Percentiles rank a stretch among this genome's conserved stretches.
Conservation (phyloP, 2,888 invertebrate genomes). For the Dendrolimus pini region DNA sequence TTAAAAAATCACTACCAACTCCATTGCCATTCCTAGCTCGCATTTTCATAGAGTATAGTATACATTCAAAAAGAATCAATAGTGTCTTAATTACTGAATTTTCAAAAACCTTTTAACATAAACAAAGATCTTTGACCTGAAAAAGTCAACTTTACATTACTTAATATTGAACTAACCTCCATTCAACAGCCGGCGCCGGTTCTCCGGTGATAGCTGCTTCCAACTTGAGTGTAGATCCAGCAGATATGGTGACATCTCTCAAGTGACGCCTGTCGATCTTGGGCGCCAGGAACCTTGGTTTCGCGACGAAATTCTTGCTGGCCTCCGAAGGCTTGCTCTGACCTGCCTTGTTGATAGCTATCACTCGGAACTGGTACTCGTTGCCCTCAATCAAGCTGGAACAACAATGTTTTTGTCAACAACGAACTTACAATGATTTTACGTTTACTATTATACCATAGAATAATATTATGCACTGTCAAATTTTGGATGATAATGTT, state of each 20-base stretch:
- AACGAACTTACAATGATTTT: background rate
- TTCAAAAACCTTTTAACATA: no score
- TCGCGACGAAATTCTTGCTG: conserved; percentile 90
- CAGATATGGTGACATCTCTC: conserved; percentile 92
- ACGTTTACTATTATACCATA: no score
- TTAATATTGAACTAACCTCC: conserved; percentile 72
- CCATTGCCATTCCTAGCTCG: no score
- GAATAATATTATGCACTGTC: no score
- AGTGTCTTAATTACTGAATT: no score
- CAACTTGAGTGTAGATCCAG: conserved; percentile 94
- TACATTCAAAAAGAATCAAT: no score
- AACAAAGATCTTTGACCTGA: no score
- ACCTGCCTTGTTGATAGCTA: conserved; percentile 97
- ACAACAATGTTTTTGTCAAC: background rate
- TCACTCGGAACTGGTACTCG: conserved; percentile 97
- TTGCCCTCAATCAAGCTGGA: conserved; percentile 90
- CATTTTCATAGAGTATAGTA: no score
- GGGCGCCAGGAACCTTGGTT: conserved; percentile 93
- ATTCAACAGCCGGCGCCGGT: conserved; percentile 95
- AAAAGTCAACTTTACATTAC: no score
- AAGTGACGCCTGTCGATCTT: conserved; percentile 96
- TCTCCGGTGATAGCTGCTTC: conserved; percentile 96
- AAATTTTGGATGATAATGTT: no score
- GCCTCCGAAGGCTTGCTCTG: conserved; percentile 93
- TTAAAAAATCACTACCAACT: no score